Base-by-base conservation (phyloP, 2,113 vertebrate species). In the Polypterus bichir region DNA sequence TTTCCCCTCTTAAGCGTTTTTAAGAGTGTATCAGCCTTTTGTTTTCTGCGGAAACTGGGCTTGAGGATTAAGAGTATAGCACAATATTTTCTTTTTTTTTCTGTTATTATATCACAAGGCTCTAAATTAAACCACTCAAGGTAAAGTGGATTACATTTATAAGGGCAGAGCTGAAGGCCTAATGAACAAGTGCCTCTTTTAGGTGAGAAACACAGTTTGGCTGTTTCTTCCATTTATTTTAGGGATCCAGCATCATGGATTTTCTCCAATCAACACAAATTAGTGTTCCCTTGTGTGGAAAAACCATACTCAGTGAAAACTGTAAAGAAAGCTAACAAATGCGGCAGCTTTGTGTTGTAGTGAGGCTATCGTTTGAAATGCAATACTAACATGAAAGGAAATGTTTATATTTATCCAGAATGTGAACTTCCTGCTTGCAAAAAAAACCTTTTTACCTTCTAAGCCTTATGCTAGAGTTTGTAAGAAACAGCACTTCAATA, bases 261-360 rank as follows among this genome's bases (percentile, higher is more conserved):
- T 10, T 6, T 9, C 49, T 70, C 73, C 73, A 75, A 70, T 66
- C 71, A 71, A 73, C 69, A 75, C 71, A 75, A 66, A 59, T 62
- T 45, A 52, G 70, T 65, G 68, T 62, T 65, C 67, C 71, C 71
- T 54, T 45, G 71, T 53, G 64, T 75, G 71, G 71, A 75, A 75
- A 27, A 27, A 75, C 71, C 65, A 64, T 71, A 71, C 71, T 69
- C 71, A 71, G 73, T 71, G 74, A 66, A 75, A 75, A 73, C 69
- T 71, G 69, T 71, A 75, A 73, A 75, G 69, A 71, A 68, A 71
- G 67, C 49, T 72, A 73, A 64, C 60, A 59, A 62, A 63, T 66
- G 64, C 62, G 63, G 53, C 58, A 71, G 64, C 64, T 64, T 59
- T 27, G 27, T 27, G 27, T 27, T 27, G 27, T 48, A 60, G 65